Evolutionary conservation across 2,888 invertebrate genomes (phyloP), one percentile per base, ranked within the genome.

Genomic region (Trilocha varians): DNA sequence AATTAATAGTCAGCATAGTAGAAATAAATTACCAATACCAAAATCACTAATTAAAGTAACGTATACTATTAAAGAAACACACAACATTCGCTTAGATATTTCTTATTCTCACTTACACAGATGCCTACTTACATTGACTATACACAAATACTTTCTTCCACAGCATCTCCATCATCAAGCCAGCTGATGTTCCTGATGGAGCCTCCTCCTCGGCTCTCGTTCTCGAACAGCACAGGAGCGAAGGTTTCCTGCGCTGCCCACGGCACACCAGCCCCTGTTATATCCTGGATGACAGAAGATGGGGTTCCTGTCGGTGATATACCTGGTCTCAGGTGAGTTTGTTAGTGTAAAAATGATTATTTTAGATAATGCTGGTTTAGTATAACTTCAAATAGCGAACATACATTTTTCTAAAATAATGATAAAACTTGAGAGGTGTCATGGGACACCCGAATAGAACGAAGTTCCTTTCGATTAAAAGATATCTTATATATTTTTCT

Each of bases 181-280:
- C 83, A 83, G 65, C 65, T 83, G 49, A 69, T 82, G 46, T 93
- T 93, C 77, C 87, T 93, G 51, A 88, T 91, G 80, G 93, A 94
- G 77, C 94, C 94, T 13, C 91, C 92, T 14, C 88, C 92, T n/a
- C 90, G 90, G 53, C 86, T 93, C 49, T 87, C 90, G 53, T 93
- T 93, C 82, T 91, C 93, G 54, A 94, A 93, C 78, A 91, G 91
- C 48, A 91, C 91, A 9, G 94, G 93, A n/a, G 90, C 92, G 16
- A 88, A 91, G 61, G 88, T 92, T 45, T 90, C 90, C 45, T 93
- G 93, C 62, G 91, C 91, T 2, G 93, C 93, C 2, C 93, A 91
- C 67, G 93, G 93, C 43, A 88, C 89, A 0, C 93, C 93, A 1
- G 83, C 90, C 16, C 93, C 93, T 0, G 84, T 89, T 56, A 89